Conservation (phyloP, 2,113 vertebrate species). For the Melanotaenia duboulayi region DNA sequence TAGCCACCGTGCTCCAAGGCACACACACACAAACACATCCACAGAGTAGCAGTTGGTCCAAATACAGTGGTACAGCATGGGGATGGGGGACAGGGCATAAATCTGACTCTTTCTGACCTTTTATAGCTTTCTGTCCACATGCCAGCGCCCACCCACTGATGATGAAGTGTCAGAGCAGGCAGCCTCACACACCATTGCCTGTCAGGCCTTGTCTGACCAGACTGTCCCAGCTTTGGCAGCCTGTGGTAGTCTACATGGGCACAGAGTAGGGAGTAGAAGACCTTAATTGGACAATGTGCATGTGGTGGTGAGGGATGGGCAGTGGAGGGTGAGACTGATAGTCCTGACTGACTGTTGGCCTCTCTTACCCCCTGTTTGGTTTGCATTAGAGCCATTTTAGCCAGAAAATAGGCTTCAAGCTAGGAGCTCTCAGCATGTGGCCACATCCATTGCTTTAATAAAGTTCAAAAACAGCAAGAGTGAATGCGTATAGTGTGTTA, state of each 20-base stretch:
- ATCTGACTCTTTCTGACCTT: constrained; percentile 66
- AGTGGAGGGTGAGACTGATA: neutral
- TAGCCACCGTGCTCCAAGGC: constrained; percentile 28
- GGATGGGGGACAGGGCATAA: constrained; percentile 14
- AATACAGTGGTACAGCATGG: constrained; percentile 15
- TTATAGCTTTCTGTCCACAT: constrained; percentile 73
- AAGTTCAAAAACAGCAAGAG: constrained; percentile 2
- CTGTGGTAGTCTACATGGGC: constrained; percentile 52
- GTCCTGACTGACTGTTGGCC: constrained; percentile 26
- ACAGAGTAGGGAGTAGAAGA: constrained; percentile 48
- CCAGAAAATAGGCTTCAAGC: constrained; percentile 59
- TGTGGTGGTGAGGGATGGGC: constrained; percentile 34
- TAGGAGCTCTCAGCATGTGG: constrained; percentile 46
- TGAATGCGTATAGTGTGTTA: neutral
- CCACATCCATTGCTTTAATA: constrained; percentile 48
- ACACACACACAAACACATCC: constrained; percentile 23
- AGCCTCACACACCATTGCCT: constrained; percentile 49
- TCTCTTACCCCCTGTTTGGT: constrained; percentile 58
- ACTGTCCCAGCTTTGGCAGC: constrained; percentile 61
- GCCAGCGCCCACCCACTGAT: constrained; percentile 68
- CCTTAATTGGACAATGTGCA: constrained; percentile 78
- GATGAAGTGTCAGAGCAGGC: constrained; percentile 66
- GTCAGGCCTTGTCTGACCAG: constrained; percentile 58
- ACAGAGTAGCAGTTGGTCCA: constrained; percentile 47
- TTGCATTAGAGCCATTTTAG: constrained; percentile 64